Percentiles rank a stretch among this genome's conserved stretches.
phyloP scores from a whole-genome alignment of 2,113 vertebrate species.

The Australoheros scitulus region DNA sequence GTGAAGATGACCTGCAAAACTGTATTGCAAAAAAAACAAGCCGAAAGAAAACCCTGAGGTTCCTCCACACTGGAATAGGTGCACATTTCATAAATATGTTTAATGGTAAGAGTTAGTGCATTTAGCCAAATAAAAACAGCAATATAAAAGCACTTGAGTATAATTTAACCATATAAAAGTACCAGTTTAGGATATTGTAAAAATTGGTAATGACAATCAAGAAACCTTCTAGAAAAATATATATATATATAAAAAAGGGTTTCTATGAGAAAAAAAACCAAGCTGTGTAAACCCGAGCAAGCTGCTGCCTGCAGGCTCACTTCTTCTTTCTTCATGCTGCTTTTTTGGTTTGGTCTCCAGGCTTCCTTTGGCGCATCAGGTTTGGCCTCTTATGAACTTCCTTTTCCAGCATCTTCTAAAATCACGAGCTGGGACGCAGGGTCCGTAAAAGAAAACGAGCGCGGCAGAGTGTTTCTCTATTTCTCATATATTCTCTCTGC shows the following conservation, averaged over 20 bases:
- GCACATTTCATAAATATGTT: too few species aligned
- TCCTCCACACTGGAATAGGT: background rate
- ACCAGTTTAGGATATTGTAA: background rate
- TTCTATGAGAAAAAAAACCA: too few species aligned
- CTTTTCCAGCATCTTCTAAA: conserved; percentile 67
- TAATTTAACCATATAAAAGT: background rate
- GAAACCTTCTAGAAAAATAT: background rate
- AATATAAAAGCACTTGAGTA: background rate
- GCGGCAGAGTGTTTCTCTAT: background rate
- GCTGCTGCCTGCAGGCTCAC: conserved; percentile 9
- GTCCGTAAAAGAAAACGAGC: conserved; percentile 6
- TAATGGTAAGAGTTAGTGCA: background rate
- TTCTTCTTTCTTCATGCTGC: background rate
- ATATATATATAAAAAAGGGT: too few species aligned
- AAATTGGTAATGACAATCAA: background rate
- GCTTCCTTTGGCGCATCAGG: conserved; percentile 64
- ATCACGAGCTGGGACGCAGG: conserved; percentile 63
- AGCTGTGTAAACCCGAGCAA: background rate
- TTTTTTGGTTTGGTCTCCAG: conserved; percentile 51
- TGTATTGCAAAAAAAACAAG: background rate
- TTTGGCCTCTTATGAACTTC: conserved; percentile 70
- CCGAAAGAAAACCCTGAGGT: background rate
- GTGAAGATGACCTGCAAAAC: too few species aligned
- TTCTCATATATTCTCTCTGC: conserved; percentile 2
- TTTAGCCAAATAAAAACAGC: background rate